Evolutionary conservation across 2,113 vertebrate genomes (phyloP), one percentile per base, ranked within the genome.

Genomic region (Anhinga anhinga): DNA sequence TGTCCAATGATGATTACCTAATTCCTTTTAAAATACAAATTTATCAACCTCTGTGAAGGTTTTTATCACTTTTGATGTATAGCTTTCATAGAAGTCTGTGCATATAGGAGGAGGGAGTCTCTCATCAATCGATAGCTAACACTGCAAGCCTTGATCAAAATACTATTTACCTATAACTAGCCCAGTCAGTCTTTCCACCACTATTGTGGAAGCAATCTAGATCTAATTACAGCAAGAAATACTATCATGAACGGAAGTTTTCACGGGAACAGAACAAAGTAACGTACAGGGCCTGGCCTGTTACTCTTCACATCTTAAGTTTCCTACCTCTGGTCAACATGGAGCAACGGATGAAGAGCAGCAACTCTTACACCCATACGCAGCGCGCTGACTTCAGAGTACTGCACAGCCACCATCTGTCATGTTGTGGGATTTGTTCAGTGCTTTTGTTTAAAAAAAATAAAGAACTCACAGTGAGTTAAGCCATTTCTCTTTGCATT

Each of bases 351-450:
- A 49, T 19, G 16, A 49, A 42, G 29, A 87, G 10, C 13, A 83
- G 1, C 44, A 45, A 20, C 49, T 65, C 34, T 32, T 15, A 26
- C 2, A n/a, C n/a, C 13, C 15, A 9, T 1, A 12, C 2, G n/a
- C 7, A 58, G 30, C 1, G 25, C 1, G 1, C 32, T 40, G 42
- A 27, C n/a, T 27, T 44, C 58, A 66, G 38, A 56, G 29, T 5
- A 72, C 23, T 11, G 15, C 40, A 84, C 11, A 20, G 49, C 23
- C 44, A 47, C 17, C 2, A 1, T 5, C 18, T 66, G 22, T 21
- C 17, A 34, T 0, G 14, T 10, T 22, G 5, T 23, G 25, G 13
- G 8, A 34, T 55, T 71, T 53, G 22, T 5, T 40, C 42, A 36
- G 40, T 25, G 44, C 34, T 30, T 72, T 42, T 44, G 2, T 38